Percentiles rank a stretch among this genome's conserved stretches.
Evolutionary conservation across 2,888 invertebrate species (phyloP).

Genomic region (Megamerina dolium): DNA sequence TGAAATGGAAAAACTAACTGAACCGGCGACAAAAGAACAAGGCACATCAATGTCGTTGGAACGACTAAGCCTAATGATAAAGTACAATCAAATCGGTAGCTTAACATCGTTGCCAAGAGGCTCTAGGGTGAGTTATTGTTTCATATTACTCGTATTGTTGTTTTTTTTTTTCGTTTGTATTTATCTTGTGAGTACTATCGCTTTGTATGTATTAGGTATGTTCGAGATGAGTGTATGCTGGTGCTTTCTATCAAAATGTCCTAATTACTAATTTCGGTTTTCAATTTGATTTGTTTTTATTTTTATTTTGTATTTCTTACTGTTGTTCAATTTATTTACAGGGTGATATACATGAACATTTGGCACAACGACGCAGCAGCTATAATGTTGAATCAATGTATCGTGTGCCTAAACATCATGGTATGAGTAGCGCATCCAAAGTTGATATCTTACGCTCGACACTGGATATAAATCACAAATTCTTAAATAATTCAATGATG

Average conservation of each 20-base stretch:
- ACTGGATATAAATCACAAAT: conserved; percentile 60
- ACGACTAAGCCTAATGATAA: conserved; percentile 66
- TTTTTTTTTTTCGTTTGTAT: conserved; percentile 6
- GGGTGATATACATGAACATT: conserved; percentile 49
- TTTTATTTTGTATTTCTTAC: no score
- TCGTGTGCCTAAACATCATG: conserved; percentile 33
- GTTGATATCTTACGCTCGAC: conserved; percentile 66
- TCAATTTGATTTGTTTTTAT: no score
- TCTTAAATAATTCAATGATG: conserved; percentile 52
- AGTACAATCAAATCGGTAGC: conserved; percentile 71
- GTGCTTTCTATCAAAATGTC: no score
- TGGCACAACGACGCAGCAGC: conserved; percentile 48
- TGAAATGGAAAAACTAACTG: conserved; percentile 61
- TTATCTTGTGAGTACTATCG: not conserved
- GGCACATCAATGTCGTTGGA: conserved; percentile 67
- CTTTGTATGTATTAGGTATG: no score
- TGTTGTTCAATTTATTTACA: no score
- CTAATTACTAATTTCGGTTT: no score
- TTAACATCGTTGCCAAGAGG: conserved; percentile 64
- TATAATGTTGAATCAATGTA: conserved; percentile 47
- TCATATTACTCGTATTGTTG: conserved; percentile 1
- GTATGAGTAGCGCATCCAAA: conserved; percentile 50
- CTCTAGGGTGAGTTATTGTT: conserved; percentile 55
- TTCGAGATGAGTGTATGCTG: no score
- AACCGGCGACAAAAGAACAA: conserved; percentile 62